phyloP scores from a whole-genome alignment of 2,888 invertebrate genomes.

The Diadegma fenestrale region DNA sequence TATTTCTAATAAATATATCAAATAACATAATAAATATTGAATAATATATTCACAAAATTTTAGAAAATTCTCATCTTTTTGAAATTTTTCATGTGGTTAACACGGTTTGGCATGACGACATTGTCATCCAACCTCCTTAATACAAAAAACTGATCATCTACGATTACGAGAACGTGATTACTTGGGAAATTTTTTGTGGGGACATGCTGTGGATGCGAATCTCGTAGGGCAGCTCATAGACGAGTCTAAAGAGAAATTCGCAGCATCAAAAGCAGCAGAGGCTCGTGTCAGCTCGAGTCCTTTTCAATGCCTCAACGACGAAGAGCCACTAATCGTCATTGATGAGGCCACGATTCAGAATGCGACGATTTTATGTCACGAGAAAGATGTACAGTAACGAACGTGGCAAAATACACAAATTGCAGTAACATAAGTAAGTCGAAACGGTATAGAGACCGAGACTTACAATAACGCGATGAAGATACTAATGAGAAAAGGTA shows the following conservation, averaged over 20 bases:
- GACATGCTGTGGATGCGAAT: not conserved
- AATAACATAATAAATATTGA: too few species aligned
- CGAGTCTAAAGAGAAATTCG: not conserved
- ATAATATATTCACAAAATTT: too few species aligned
- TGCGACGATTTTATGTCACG: not conserved
- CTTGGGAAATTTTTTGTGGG: not conserved
- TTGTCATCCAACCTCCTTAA: too few species aligned
- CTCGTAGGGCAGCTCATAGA: not conserved
- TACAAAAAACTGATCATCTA: not conserved
- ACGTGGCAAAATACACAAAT: conserved; percentile 23
- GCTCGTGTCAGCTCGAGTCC: not conserved
- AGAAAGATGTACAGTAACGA: not conserved
- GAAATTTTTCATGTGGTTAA: too few species aligned
- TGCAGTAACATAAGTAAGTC: conserved; percentile 11
- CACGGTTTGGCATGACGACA: too few species aligned
- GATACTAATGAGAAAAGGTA: conserved; percentile 55
- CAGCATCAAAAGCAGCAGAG: not conserved
- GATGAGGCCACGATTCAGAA: conserved; percentile 21
- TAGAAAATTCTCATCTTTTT: too few species aligned
- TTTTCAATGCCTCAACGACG: not conserved
- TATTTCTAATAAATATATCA: too few species aligned
- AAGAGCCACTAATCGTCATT: conserved; percentile 23
- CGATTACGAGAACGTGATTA: not conserved
- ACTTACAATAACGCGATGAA: conserved; percentile 55
- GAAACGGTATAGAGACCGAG: conserved; percentile 31